Evolutionary conservation across 2,797 vertebrate species (phyloP).

Genomic region (Bucorvus abyssinicus): DNA sequence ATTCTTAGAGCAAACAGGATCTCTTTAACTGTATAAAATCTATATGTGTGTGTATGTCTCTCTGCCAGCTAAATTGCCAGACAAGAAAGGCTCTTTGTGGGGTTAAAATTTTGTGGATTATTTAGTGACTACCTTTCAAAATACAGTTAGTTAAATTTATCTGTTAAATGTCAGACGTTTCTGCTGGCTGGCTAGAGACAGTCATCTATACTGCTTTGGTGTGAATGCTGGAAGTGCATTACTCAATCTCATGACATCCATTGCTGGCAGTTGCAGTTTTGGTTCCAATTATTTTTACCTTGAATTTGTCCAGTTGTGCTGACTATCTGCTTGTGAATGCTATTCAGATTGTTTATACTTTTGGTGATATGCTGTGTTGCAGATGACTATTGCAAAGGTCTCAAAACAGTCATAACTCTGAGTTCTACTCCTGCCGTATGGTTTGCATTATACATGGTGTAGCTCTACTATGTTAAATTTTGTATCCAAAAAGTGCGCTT

Average conservation of each 20-base stretch:
- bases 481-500: constrained; percentile 34
- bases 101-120: background rate
- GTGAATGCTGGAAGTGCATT: constrained; percentile 47
- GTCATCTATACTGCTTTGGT: background rate
- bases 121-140: background rate
- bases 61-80: background rate
- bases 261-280: constrained; percentile 52
- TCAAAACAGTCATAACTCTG: constrained; percentile 41
- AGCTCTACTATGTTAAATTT: constrained; percentile 51
- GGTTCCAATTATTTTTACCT: constrained; percentile 68
- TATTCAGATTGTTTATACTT: constrained; percentile 61
- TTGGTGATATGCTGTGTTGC: constrained; percentile 42
- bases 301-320: constrained; percentile 46
- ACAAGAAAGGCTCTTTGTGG: background rate
- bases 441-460: constrained; percentile 53
- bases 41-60: background rate
- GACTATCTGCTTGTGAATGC: constrained; percentile 62
- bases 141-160: background rate
- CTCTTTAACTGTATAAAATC: background rate
- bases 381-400: constrained; percentile 31
- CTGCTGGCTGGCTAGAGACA: constrained; percentile 12
- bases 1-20: background rate
- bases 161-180: constrained; percentile 27
- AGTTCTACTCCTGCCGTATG: constrained; percentile 58
- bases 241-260: constrained; percentile 49